Evolutionary conservation across 2,888 invertebrate genomes (phyloP).

Genomic region (Tenthredo notha): DNA sequence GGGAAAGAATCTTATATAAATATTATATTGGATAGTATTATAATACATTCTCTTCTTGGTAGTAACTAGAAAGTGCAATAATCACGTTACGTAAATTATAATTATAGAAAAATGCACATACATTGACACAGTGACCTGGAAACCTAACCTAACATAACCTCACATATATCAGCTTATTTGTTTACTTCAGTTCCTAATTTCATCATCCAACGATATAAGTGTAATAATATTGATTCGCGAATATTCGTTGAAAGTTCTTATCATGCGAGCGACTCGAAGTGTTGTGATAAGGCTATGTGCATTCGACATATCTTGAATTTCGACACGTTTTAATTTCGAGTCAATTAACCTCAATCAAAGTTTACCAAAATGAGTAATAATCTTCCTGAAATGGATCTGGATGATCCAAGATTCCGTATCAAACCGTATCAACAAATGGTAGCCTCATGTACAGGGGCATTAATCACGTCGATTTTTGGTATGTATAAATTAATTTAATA

Average conservation of each 20-base stretch:
- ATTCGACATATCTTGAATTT: slow-evolving; percentile 5
- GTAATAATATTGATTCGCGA: neutral
- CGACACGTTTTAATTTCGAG: neutral
- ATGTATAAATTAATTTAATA: slow-evolving; percentile 63
- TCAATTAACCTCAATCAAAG: neutral
- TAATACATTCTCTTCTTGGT: neutral
- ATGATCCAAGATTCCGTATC: slow-evolving; percentile 89
- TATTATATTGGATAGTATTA: neutral
- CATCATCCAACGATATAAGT: neutral
- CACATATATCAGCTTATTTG: neutral
- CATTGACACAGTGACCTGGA: neutral
- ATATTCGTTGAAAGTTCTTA: neutral
- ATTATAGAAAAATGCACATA: neutral
- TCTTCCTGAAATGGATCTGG: slow-evolving; percentile 75
- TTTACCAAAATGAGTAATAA: slow-evolving; percentile 28
- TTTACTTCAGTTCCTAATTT: neutral
- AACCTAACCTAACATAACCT: neutral
- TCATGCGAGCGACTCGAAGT: neutral
- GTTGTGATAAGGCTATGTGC: slow-evolving; percentile 11
- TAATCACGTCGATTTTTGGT: slow-evolving; percentile 94
- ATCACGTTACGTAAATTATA: neutral
- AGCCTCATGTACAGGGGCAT: slow-evolving; percentile 92
- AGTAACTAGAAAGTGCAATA: neutral
- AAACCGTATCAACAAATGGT: slow-evolving; percentile 91
- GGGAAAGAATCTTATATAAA: neutral